Evolutionary conservation across 1,140 invertebrate species (phyloP).

Genomic region (Acromyrmex charruanus): DNA sequence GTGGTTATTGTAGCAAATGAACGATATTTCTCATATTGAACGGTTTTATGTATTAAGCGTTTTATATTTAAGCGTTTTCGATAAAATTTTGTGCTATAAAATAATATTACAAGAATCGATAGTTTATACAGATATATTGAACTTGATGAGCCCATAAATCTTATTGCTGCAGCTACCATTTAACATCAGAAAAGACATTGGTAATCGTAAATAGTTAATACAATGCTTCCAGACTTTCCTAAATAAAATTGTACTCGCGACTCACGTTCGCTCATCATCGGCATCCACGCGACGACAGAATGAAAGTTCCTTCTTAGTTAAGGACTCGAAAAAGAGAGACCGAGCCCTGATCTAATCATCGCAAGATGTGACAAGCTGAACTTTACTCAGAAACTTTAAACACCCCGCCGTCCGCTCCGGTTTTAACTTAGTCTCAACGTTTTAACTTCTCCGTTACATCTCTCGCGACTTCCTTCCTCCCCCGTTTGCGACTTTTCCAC

Average conservation of each 20-base stretch:
- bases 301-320: conserved; percentile 42
- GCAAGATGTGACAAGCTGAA: conserved; percentile 60
- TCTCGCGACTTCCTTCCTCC: conserved; percentile 31
- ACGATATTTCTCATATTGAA: not conserved
- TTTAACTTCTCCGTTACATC: conserved; percentile 62
- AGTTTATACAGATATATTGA: not conserved
- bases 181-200: not conserved
- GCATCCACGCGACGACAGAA: conserved; percentile 26
- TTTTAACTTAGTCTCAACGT: conserved; percentile 61
- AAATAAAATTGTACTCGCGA: conserved; percentile 24
- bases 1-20: no score
- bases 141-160: not conserved
- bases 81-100: conserved; percentile 1
- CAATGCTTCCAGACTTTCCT: not conserved
- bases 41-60: not conserved
- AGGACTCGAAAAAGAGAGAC: conserved; percentile 34
- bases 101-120: not conserved
- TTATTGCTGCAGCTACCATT: not conserved
- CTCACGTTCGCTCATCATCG: conserved; percentile 38
- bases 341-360: conserved; percentile 53
- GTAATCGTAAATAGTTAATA: conserved; percentile 2
- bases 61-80: not conserved
- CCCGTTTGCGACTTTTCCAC: conserved; percentile 36
- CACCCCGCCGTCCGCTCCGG: conserved; percentile 48
- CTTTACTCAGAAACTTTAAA: conserved; percentile 57